Conservation (phyloP, 2,113 vertebrate species). For the Struthidea cinerea region DNA sequence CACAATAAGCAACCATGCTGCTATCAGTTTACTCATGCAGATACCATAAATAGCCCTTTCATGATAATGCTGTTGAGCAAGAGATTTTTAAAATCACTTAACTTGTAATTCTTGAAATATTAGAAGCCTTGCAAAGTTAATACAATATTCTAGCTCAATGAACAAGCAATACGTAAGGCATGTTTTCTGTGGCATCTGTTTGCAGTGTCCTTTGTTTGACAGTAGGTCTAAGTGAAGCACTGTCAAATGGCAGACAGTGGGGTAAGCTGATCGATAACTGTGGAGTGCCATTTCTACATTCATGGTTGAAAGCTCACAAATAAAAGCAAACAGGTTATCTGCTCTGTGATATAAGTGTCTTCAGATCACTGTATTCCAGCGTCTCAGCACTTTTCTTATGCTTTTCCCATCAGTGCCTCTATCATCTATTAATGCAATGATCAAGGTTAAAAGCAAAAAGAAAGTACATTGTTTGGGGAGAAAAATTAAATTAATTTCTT, state of each 20-base stretch:
- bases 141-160: slow-evolving; percentile 56
- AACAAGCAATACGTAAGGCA: slow-evolving; percentile 44
- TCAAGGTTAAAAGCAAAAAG: slow-evolving; percentile 55
- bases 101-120: slow-evolving; percentile 61
- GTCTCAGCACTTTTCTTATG: slow-evolving; percentile 45
- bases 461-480: background rate
- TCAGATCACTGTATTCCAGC: slow-evolving; percentile 21
- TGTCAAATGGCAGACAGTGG: slow-evolving; percentile 18
- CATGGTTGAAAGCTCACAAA: slow-evolving; percentile 54
- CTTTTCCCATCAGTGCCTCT: slow-evolving; percentile 10
- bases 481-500: slow-evolving; percentile 55
- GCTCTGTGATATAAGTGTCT: background rate
- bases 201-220: slow-evolving; percentile 47
- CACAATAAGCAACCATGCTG: slow-evolving; percentile 14
- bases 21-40: slow-evolving; percentile 61
- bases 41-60: slow-evolving; percentile 57
- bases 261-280: slow-evolving; percentile 37
- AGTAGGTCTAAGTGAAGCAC: slow-evolving; percentile 20
- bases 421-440: background rate
- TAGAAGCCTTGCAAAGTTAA: slow-evolving; percentile 55
- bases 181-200: slow-evolving; percentile 30
- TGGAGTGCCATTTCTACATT: slow-evolving; percentile 42
- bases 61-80: background rate
- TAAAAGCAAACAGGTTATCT: slow-evolving; percentile 63
- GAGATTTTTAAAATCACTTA: slow-evolving; percentile 56